phyloP scores from a whole-genome alignment of 2,797 vertebrate species.

The Lutra lutra region DNA sequence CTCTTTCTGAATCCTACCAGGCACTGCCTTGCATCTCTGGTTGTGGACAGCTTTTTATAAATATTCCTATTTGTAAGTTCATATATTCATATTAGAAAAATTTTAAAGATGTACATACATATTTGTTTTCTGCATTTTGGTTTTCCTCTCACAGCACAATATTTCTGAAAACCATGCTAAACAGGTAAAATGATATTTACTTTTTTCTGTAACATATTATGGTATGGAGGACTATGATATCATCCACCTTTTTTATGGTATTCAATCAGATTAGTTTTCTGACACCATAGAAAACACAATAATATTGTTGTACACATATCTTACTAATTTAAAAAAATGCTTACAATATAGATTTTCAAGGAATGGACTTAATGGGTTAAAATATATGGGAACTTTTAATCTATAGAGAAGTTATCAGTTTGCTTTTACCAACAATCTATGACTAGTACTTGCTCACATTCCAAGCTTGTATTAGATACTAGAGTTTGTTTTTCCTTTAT shows the following conservation, averaged over 20 bases:
- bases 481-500: neutral
- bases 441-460: neutral
- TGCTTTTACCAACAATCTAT: neutral
- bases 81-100: neutral
- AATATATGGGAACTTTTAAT: neutral
- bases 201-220: neutral
- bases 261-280: neutral
- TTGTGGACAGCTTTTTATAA: neutral
- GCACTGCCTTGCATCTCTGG: neutral
- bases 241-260: neutral
- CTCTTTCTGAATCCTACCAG: neutral
- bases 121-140: neutral
- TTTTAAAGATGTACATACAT: neutral
- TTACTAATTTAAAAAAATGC: neutral
- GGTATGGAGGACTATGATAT: neutral
- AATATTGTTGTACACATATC: neutral
- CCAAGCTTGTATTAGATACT: neutral
- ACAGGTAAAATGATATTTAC: neutral
- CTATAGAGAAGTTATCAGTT: neutral
- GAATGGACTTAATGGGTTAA: neutral
- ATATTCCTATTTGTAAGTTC: neutral
- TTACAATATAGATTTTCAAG: neutral
- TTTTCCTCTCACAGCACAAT: neutral
- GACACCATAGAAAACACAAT: neutral
- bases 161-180: neutral